Conservation (phyloP, 2,797 vertebrate genomes). For the Propithecus perrieri region DNA sequence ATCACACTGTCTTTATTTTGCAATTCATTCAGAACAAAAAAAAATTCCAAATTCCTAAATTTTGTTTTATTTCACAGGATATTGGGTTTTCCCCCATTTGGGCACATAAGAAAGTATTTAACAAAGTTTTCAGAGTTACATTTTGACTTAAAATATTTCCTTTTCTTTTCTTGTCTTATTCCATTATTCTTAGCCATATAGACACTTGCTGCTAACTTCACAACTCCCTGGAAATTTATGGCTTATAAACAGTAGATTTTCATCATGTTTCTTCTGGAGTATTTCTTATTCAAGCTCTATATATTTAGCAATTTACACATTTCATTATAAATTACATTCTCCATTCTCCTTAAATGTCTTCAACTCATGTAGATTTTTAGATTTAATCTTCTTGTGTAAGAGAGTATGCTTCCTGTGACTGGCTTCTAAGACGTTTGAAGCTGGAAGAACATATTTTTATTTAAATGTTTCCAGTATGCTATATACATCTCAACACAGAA, state of each 20-base stretch:
- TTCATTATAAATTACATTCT: slow-evolving; percentile 42
- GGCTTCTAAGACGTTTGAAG: not conserved
- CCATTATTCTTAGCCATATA: not conserved
- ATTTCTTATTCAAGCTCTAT: slow-evolving; percentile 24
- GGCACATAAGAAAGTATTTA: slow-evolving; percentile 5
- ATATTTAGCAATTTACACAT: slow-evolving; percentile 14
- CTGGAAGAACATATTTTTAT: slow-evolving; percentile 31
- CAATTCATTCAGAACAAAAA: not conserved
- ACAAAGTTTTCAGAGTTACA: not conserved
- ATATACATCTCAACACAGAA: not conserved
- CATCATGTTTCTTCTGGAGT: slow-evolving; percentile 15
- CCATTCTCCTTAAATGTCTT: slow-evolving; percentile 21
- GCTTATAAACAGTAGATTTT: slow-evolving; percentile 8
- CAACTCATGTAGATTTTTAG: slow-evolving; percentile 19
- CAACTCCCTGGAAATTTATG: not conserved
- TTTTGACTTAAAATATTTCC: slow-evolving; percentile 41
- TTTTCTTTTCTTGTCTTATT: slow-evolving; percentile 7
- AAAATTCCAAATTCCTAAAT: not conserved
- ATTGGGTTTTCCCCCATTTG: not conserved
- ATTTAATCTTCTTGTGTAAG: not conserved
- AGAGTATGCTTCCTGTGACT: not conserved
- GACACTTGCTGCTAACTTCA: not conserved
- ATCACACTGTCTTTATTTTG: not conserved
- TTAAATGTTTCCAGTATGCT: not conserved
- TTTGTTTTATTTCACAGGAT: slow-evolving; percentile 1